Base-by-base conservation (phyloP, 2,797 vertebrate species). In the Poecilia gillii region DNA sequence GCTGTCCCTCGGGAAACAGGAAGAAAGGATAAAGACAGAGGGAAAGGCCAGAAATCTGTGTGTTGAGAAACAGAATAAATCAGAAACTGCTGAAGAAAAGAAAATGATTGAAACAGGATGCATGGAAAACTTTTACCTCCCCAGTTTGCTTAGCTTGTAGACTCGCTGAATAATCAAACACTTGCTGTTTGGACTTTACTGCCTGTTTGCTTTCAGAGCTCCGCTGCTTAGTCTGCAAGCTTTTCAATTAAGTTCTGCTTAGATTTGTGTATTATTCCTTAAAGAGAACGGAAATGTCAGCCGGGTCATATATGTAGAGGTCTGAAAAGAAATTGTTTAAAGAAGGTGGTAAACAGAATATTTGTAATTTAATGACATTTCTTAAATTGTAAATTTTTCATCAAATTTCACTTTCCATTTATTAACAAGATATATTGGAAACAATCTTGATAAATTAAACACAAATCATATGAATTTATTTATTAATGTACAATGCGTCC, bases 121-220 rank as follows among this genome's bases (percentile, higher is more conserved):
- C 72, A 28, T 77, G 70, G n/a, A 82, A 80, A 91, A 78, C 16
- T 53, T 73, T 68, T 68, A 16, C 74, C 79, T 73, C 31, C 45
- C 78, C 7, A 16, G 82, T 86, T 88, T 86, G 81, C 89, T 87
- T 85, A 80, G 59, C 18, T 59, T 16, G 12, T 45, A 3, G 46
- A 28, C 73, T 83, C 28, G 13, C 45, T 82, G 72, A 85, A 86
- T 57, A 91, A 93, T 73, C 87, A 92, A 93, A 91, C 86, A 78
- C 36, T 80, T 70, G 31, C 74, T 74, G 78, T 84, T 68, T 83
- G 62, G 47, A 33, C 71, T 85, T 71, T 36, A 76, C 68, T 75
- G 66, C 6, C 62, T 85, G 88, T 94, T 93, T 94, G 92, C 86
- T 92, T 92, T 90, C 71, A 77, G 74, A 88, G 13, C n/a, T 4